Evolutionary conservation across 2,113 vertebrate species (phyloP).

Genomic region (Stercorarius parasiticus): DNA sequence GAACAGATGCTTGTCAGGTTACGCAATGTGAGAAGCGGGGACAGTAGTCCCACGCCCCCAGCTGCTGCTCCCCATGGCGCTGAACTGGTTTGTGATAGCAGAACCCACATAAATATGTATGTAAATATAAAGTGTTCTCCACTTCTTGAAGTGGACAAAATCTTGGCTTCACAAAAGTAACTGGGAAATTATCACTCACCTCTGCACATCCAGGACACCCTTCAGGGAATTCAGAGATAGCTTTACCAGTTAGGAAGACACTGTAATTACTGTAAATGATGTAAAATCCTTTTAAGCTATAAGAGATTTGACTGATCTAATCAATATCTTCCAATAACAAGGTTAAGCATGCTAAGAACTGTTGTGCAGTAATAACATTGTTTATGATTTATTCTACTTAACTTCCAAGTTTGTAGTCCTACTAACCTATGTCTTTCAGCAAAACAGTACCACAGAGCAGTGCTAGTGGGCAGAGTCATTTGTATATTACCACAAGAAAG

Average conservation of each 20-base stretch:
- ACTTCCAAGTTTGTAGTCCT: not conserved
- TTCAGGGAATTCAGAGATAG: not conserved
- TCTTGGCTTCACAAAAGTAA: not conserved
- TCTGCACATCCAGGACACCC: not conserved
- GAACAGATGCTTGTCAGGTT: not conserved
- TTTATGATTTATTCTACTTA: not conserved
- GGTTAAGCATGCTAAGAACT: slow-evolving; percentile 4
- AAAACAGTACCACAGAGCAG: not conserved
- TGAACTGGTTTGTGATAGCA: not conserved
- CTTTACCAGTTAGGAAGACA: not conserved
- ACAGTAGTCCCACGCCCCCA: fast-evolving
- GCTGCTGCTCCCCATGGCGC: not conserved
- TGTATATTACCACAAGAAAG: not conserved
- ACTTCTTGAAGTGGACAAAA: not conserved
- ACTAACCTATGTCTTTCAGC: not conserved
- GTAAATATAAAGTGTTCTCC: not conserved
- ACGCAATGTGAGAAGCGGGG: not conserved
- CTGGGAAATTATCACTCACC: not conserved
- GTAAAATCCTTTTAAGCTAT: slow-evolving; percentile 32
- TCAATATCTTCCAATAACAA: slow-evolving; percentile 49
- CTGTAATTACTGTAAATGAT: slow-evolving; percentile 31
- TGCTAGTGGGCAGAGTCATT: not conserved
- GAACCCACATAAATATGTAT: not conserved
- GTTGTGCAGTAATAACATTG: not conserved
- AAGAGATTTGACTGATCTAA: not conserved